Evolutionary conservation across 2,113 vertebrate genomes (phyloP).

Genomic region (Bos javanicus): DNA sequence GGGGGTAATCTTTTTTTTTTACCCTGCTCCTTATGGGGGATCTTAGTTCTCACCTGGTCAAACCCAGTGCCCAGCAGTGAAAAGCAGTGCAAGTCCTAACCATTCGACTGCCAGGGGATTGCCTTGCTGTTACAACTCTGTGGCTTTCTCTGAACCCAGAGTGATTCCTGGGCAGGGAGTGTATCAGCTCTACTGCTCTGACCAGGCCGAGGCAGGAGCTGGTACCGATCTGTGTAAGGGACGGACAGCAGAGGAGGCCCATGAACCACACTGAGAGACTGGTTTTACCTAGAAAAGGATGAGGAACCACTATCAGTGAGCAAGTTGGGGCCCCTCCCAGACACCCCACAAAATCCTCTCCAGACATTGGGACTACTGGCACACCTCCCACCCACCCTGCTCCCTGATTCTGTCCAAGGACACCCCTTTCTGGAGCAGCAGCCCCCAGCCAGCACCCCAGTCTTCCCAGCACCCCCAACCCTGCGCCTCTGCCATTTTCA

Average conservation of each 20-base stretch:
- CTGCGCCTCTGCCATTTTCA: not conserved
- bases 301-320: not conserved
- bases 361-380: not conserved
- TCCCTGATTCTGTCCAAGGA: not conserved
- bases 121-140: not conserved
- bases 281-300: not conserved
- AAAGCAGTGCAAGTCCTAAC: not conserved
- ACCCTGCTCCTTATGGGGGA: not conserved
- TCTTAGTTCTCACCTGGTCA: not conserved
- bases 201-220: not conserved
- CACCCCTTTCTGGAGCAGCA: not conserved
- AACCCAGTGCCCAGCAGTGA: not conserved
- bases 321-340: not conserved
- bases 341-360: not conserved
- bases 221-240: not conserved
- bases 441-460: not conserved
- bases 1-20: not conserved
- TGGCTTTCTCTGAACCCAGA: not conserved
- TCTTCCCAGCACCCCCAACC: not conserved
- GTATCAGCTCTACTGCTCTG: not conserved
- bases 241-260: not conserved
- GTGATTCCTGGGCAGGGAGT: not conserved
- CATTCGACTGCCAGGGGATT: not conserved
- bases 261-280: not conserved
- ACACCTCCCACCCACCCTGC: not conserved